Evolutionary conservation across 37 sponge, comb jelly and placozoan species (phyloP).

Genomic region (Dysidea cf. avara): DNA sequence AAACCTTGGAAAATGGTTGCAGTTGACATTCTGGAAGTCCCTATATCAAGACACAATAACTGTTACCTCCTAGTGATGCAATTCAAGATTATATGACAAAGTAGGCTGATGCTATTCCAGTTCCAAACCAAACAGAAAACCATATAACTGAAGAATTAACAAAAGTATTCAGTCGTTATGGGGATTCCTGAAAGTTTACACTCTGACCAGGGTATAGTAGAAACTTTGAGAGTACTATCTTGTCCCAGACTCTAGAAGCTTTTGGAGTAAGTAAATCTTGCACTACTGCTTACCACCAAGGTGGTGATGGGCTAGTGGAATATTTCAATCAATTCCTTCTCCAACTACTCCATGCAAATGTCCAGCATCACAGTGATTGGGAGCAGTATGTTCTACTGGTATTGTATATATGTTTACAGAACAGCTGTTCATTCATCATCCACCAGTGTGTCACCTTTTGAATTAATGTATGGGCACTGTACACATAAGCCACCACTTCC

Average conservation of each 20-base stretch:
- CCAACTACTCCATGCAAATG: constrained; percentile 32
- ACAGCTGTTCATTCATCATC: constrained; percentile 48
- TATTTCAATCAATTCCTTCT: constrained; percentile 45
- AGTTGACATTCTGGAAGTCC: constrained; percentile 43
- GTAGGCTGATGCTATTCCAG: constrained; percentile 5
- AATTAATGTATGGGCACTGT: constrained; percentile 62
- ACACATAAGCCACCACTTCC: no score
- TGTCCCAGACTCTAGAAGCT: constrained; percentile 23
- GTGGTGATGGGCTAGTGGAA: no score
- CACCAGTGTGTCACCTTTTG: constrained; percentile 46
- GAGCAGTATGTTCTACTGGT: constrained; percentile 37
- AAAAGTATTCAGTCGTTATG: constrained; percentile 1
- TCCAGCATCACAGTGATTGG: constrained; percentile 22
- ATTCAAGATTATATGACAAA: constrained; percentile 12
- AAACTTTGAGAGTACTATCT: constrained; percentile 48
- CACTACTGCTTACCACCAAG: constrained; percentile 53
- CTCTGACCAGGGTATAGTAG: constrained; percentile 54
- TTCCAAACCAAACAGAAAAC: constrained; percentile 20
- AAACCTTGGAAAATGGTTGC: constrained; percentile 40
- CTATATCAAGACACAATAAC: constrained; percentile 11
- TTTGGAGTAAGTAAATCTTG: constrained; percentile 29
- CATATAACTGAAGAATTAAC: constrained; percentile 14
- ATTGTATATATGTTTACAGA: constrained; percentile 31
- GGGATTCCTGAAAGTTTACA: constrained; percentile 40
- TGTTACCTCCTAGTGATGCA: constrained; percentile 3